A percentile compares a stretch with the other conserved stretches of the same genome.
These are phyloP conservation scores for Hymenopus coronatus DNA, from an alignment of 2,888 invertebrate species.

Conservation along the genomic window DNA sequence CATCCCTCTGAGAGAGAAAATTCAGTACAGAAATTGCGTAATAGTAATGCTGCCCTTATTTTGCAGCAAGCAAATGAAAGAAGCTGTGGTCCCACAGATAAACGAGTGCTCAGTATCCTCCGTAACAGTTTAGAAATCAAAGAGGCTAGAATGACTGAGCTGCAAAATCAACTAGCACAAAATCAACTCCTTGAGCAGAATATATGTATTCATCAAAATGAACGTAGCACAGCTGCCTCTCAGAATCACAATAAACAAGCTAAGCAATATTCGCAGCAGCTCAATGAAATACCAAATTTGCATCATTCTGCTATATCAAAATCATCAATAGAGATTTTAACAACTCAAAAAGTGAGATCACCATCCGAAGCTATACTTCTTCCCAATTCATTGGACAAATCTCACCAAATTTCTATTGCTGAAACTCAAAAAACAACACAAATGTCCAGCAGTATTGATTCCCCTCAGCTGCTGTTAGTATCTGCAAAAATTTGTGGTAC, in stretches of 20 bases:
- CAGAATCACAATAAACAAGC: constrained; percentile 9
- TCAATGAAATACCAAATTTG: constrained; percentile 2
- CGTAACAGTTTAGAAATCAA: constrained; percentile 66
- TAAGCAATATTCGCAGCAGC: constrained; percentile 10
- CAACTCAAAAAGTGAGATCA: background rate
- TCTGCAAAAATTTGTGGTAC: background rate
- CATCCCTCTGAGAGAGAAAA: background rate
- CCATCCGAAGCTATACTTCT: background rate
- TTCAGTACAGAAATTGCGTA: constrained; percentile 34
- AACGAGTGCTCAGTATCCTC: constrained; percentile 67
- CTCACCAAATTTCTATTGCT: background rate
- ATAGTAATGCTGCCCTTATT: constrained; percentile 41
- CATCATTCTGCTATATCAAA: constrained; percentile 6
- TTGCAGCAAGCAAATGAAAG: background rate
- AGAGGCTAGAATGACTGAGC: constrained; percentile 51
- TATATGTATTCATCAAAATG: constrained; percentile 44
- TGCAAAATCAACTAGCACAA: constrained; percentile 53
- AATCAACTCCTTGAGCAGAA: constrained; percentile 46
- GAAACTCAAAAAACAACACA: constrained; percentile 23
- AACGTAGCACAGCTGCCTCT: background rate
- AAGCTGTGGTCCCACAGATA: constrained; percentile 52
- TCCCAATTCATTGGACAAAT: background rate
- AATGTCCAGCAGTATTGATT: constrained; percentile 24
- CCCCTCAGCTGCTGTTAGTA: constrained; percentile 5
- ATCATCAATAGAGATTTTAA: background rate